Percentiles rank a stretch among this genome's conserved stretches.
Evolutionary conservation across 2,888 invertebrate genomes (phyloP).

Genomic region (Eupelmus urozonus): DNA sequence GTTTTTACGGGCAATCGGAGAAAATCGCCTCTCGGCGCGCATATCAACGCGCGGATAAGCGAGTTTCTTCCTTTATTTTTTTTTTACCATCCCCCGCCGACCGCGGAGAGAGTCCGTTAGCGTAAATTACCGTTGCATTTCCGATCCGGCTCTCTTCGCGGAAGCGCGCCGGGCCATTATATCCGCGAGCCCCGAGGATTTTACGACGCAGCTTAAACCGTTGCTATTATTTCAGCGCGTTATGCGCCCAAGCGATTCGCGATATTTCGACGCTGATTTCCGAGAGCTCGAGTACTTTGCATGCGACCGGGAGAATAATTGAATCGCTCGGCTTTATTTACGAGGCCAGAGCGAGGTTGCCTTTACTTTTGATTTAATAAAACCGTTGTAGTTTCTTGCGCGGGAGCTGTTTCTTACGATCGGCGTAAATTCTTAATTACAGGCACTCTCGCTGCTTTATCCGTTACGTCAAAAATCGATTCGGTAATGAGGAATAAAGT

Average conservation of each 20-base stretch:
- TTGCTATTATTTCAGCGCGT: background rate
- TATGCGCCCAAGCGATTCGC: background rate
- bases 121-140: slow-evolving; percentile 30
- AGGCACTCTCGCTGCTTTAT: background rate
- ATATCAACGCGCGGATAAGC: slow-evolving; percentile 15
- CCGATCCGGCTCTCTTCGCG: slow-evolving; percentile 18
- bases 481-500: background rate
- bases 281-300: background rate
- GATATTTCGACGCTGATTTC: background rate
- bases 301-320: background rate
- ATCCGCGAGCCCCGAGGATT: background rate
- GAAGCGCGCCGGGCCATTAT: background rate
- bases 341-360: background rate
- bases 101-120: background rate
- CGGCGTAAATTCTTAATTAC: too few species aligned
- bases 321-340: background rate
- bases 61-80: background rate
- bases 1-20: slow-evolving; percentile 42
- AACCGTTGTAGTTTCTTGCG: background rate
- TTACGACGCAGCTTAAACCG: background rate
- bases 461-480: background rate
- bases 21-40: background rate
- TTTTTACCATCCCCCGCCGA: background rate
- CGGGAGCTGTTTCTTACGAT: too few species aligned
- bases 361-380: slow-evolving; percentile 7